phyloP scores from a whole-genome alignment of 2,888 invertebrate genomes.

The Andrena hattorfiana region DNA sequence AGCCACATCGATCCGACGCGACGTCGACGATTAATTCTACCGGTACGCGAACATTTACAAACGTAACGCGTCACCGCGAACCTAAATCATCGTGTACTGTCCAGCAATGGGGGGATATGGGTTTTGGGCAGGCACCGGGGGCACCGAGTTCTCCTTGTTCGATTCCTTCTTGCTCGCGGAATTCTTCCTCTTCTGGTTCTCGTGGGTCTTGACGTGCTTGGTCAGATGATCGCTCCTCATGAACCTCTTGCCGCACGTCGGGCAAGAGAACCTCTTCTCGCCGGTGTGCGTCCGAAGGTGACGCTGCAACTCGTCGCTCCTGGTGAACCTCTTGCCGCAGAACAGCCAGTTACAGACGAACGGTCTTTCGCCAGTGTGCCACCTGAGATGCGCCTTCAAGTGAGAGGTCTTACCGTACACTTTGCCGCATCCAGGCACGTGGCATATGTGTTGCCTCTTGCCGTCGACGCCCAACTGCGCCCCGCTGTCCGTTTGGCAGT shows the following conservation, averaged over 20 bases:
- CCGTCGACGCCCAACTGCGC: conserved; percentile 91
- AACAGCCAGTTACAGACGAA: conserved; percentile 95
- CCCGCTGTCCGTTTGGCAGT: conserved; percentile 91
- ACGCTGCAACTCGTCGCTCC: conserved; percentile 94
- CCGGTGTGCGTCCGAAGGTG: conserved; percentile 96
- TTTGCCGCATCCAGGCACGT: conserved; percentile 94
- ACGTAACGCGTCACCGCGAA: neutral
- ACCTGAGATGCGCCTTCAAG: conserved; percentile 95
- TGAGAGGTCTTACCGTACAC: conserved; percentile 98
- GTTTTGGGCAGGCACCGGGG: conserved; percentile 41
- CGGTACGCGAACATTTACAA: neutral
- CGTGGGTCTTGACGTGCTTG: conserved; percentile 96
- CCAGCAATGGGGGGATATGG: conserved; percentile 37
- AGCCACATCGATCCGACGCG: neutral
- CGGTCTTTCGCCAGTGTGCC: conserved; percentile 97
- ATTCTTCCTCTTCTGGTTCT: conserved; percentile 87
- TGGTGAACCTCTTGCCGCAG: conserved; percentile 96
- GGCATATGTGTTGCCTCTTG: conserved; percentile 94
- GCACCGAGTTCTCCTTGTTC: conserved; percentile 80
- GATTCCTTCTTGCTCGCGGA: conserved; percentile 84
- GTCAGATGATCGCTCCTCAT: conserved; percentile 97
- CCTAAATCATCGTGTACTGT: conserved; percentile 49
- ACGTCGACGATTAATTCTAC: neutral
- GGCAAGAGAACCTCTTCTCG: conserved; percentile 95
- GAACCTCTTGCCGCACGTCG: conserved; percentile 95